Percentiles rank a stretch among this genome's conserved stretches.
Conservation (phyloP, 1,140 invertebrate species). For the Bombus sibiricus region DNA sequence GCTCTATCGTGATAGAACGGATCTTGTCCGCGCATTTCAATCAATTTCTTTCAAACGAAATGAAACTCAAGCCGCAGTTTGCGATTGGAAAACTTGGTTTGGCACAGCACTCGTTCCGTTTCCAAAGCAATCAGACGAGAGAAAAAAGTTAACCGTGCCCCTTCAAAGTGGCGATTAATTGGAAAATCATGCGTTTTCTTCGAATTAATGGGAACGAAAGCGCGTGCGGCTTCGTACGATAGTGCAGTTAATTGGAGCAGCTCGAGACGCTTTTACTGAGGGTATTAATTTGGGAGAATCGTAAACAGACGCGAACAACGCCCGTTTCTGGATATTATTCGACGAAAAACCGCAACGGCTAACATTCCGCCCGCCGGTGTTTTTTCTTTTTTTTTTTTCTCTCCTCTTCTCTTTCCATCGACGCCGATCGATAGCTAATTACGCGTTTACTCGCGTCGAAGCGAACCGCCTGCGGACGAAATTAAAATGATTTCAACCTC, state of each 20-base stretch:
- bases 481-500: constrained; percentile 60
- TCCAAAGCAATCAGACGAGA: background rate
- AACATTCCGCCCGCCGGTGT: background rate
- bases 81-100: background rate
- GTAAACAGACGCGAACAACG: background rate
- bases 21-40: background rate
- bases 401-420: background rate
- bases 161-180: constrained; percentile 27
- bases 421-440: constrained; percentile 57
- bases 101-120: background rate
- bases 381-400: background rate
- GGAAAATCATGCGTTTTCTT: constrained; percentile 43
- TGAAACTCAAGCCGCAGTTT: no score
- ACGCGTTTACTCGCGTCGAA: constrained; percentile 56
- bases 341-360: constrained; percentile 40
- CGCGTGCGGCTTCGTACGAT: constrained; percentile 18
- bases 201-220: constrained; percentile 52
- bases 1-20: background rate
- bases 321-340: constrained; percentile 58
- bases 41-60: background rate
- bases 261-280: constrained; percentile 47
- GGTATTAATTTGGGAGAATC: constrained; percentile 60
- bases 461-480: constrained; percentile 54
- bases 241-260: constrained; percentile 56
- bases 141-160: background rate